These are phyloP conservation scores for Dimorphilus gyrociliatus DNA, from an alignment of 2,888 invertebrate genomes.

Conservation along the genomic window DNA sequence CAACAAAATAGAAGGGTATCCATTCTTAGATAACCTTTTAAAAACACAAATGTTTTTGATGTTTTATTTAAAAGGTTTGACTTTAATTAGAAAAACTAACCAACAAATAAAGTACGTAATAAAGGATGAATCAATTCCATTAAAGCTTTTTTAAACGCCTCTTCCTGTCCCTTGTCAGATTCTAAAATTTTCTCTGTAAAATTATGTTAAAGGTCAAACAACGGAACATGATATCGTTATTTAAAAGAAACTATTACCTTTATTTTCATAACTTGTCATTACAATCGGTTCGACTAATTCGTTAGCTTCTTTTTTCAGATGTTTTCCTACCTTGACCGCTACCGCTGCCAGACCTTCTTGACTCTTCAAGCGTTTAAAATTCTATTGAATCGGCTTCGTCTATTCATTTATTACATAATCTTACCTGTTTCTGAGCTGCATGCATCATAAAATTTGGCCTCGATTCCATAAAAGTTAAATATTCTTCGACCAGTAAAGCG, in stretches of 20 bases:
- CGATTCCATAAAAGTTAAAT: constrained; percentile 22
- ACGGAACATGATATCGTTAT: neutral
- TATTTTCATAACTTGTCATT: constrained; percentile 18
- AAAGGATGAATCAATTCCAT: constrained; percentile 19
- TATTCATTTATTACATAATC: no score
- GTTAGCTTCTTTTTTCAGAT: constrained; percentile 17
- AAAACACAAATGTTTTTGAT: neutral
- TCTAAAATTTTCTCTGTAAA: constrained; percentile 26
- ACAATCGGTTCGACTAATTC: constrained; percentile 16
- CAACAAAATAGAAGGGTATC: constrained; percentile 31
- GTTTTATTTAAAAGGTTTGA: no score
- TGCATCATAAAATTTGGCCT: constrained; percentile 28
- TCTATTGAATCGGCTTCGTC: no score
- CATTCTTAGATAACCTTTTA: constrained; percentile 24
- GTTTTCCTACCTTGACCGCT: constrained; percentile 19
- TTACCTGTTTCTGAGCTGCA: constrained; percentile 25
- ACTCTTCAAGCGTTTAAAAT: no score
- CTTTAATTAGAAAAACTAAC: constrained; percentile 18
- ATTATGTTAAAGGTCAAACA: constrained; percentile 1
- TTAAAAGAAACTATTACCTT: constrained; percentile 12
- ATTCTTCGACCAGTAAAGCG: constrained; percentile 32
- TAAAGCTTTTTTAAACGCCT: constrained; percentile 21
- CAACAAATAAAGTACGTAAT: constrained; percentile 27
- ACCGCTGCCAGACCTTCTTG: constrained; percentile 22
- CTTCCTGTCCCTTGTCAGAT: constrained; percentile 20